Conservation (phyloP, 1,140 invertebrate species). For the Ooceraea biroi region DNA sequence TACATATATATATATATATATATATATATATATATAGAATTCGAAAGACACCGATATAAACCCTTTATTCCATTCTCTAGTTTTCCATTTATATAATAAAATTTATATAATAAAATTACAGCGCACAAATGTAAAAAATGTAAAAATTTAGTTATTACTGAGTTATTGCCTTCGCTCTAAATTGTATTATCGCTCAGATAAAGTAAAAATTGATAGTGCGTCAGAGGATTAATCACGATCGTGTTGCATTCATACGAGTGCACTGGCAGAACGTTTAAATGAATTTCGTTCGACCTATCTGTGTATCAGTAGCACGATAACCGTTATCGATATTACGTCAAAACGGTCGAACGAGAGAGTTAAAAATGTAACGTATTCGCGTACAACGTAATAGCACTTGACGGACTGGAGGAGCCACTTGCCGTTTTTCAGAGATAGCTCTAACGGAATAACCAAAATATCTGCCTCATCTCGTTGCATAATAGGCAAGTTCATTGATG, state of each 20-base stretch:
- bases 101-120: conserved; percentile 20
- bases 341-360: conserved; percentile 70
- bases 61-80: neutral
- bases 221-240: conserved; percentile 65
- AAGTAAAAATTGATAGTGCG: conserved; percentile 19
- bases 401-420: conserved; percentile 29
- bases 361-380: conserved; percentile 74
- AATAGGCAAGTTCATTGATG: conserved; percentile 21
- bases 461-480: neutral
- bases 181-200: conserved; percentile 16
- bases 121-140: neutral
- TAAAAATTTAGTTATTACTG: conserved; percentile 10
- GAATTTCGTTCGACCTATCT: conserved; percentile 55
- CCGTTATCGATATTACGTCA: conserved; percentile 73
- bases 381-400: conserved; percentile 61
- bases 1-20: too few relatives aligned
- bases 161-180: too few relatives aligned
- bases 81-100: neutral
- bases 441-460: conserved; percentile 19
- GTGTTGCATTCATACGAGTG: conserved; percentile 41
- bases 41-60: neutral
- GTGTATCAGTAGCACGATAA: conserved; percentile 63
- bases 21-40: too few relatives aligned
- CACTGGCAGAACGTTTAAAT: conserved; percentile 60
- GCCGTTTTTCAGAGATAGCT: conserved; percentile 67